A percentile compares a stretch with the other conserved stretches of the same genome.
Evolutionary conservation across 2,113 vertebrate genomes (phyloP).

Genomic region (Corythaeola cristata): DNA sequence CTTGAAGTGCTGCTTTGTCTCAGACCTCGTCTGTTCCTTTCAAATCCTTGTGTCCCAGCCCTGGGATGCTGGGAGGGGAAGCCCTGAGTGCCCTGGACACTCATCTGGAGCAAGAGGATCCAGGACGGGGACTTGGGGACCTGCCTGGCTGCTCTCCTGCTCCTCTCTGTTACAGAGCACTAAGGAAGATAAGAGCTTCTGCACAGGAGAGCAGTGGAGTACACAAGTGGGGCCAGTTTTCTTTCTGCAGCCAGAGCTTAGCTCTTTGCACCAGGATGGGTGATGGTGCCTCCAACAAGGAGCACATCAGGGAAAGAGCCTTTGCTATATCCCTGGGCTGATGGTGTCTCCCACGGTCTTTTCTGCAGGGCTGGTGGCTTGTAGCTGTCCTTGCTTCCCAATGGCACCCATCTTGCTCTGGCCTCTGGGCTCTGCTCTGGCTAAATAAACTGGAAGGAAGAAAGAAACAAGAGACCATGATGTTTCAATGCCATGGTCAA

Average conservation of each 20-base stretch:
- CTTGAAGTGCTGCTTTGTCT: neutral
- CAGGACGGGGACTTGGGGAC: neutral
- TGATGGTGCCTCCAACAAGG: neutral
- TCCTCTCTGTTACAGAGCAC: neutral
- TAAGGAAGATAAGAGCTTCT: neutral
- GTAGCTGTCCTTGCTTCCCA: neutral
- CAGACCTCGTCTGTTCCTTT: neutral
- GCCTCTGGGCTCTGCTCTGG: neutral
- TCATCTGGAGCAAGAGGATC: neutral
- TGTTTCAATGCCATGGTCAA: neutral
- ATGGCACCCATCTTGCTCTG: neutral
- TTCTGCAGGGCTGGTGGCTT: neutral
- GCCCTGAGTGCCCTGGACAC: neutral
- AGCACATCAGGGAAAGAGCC: neutral
- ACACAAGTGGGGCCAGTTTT: neutral
- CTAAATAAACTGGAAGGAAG: neutral
- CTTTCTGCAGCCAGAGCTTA: neutral
- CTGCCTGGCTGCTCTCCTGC: neutral
- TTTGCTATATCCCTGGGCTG: neutral
- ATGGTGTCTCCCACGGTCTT: accelerated
- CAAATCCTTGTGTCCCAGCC: neutral
- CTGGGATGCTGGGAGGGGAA: neutral
- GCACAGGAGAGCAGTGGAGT: neutral
- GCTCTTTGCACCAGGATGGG: neutral
- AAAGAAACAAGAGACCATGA: accelerated